phyloP scores from a whole-genome alignment of 2,797 vertebrate species.

The Fringilla coelebs region DNA sequence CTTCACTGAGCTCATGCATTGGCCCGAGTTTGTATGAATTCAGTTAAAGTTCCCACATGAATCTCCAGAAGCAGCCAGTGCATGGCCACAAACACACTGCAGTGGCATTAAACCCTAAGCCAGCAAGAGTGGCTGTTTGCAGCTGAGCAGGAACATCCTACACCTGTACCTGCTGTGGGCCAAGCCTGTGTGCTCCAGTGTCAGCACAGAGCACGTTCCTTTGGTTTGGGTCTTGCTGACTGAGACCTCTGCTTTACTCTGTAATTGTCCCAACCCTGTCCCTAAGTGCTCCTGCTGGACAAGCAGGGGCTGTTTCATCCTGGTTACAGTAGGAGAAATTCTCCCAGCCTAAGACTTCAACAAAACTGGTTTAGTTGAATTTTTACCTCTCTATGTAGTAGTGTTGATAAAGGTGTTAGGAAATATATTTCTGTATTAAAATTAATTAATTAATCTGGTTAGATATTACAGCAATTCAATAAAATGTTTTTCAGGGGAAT shows the following conservation, averaged over 20 bases:
- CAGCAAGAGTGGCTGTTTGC: not conserved
- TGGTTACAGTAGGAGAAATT: not conserved
- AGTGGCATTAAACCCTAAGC: not conserved
- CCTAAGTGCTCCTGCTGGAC: not conserved
- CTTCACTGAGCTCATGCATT: not conserved
- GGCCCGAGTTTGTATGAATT: not conserved
- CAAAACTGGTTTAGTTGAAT: not conserved
- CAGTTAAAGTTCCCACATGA: accelerated
- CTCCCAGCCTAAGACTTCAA: not conserved
- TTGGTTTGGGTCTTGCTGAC: not conserved
- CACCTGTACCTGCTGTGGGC: accelerated
- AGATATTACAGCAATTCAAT: not conserved
- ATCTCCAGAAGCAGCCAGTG: not conserved
- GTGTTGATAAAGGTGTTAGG: not conserved
- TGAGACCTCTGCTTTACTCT: not conserved
- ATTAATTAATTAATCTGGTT: not conserved
- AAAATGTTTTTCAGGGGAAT: not conserved
- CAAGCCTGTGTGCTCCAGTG: accelerated
- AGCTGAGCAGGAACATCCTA: not conserved
- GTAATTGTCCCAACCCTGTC: not conserved
- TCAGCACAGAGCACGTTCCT: accelerated
- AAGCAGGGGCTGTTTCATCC: not conserved
- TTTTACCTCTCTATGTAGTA: not conserved
- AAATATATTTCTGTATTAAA: not conserved
- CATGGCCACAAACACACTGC: not conserved